Evolutionary conservation across 2,797 vertebrate species (phyloP).

Genomic region (Gambelia wislizenii): DNA sequence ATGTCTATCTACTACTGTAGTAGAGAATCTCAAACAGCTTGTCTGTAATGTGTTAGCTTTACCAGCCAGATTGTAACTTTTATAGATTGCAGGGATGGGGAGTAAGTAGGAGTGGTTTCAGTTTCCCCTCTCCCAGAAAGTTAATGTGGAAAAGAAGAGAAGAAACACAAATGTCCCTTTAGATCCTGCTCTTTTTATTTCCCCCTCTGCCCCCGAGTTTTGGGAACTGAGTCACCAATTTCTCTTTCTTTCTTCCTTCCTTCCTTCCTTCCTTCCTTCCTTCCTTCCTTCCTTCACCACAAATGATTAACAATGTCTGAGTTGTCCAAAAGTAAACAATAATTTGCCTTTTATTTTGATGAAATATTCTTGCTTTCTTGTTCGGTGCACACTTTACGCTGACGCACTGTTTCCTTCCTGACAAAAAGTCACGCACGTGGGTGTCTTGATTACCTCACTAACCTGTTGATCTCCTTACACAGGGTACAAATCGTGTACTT

Average conservation of each 20-base stretch:
- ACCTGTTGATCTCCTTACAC: not conserved
- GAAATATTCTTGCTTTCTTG: conserved; percentile 1
- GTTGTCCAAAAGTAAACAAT: conserved; percentile 10
- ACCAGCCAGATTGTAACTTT: not conserved
- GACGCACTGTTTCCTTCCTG: conserved; percentile 25
- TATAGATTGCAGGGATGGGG: not conserved
- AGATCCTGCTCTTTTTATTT: not conserved
- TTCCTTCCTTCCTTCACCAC: not conserved
- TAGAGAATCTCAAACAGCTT: not conserved
- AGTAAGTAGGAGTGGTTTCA: not conserved
- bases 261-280: too few species aligned
- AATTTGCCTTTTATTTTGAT: conserved; percentile 7
- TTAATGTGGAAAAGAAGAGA: not conserved
- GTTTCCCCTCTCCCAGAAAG: not conserved
- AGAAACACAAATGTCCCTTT: not conserved
- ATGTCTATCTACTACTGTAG: not conserved
- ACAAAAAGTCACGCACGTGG: not conserved
- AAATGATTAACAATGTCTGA: not conserved
- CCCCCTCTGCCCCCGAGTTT: not conserved
- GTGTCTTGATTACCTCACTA: conserved; percentile 29
- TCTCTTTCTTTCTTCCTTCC: too few species aligned
- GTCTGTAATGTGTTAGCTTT: not conserved
- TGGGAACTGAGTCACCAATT: not conserved
- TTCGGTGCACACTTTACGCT: not conserved
- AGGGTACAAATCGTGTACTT: not conserved